A percentile compares a stretch with the other conserved stretches of the same genome.
Evolutionary conservation across 1,140 invertebrate genomes (phyloP).

Genomic region (Spodoptera frugiperda): DNA sequence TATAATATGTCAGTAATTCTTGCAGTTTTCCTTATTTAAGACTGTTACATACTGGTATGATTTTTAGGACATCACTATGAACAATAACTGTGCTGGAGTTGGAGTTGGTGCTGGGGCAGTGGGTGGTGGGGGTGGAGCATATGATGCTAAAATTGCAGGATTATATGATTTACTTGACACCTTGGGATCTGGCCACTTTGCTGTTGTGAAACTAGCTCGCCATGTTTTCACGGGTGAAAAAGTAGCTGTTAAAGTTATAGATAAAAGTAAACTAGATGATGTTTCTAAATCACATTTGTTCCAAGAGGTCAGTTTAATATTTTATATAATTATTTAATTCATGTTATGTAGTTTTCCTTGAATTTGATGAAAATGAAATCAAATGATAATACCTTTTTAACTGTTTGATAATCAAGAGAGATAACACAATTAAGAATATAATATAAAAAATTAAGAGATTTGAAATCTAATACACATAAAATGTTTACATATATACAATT

Average conservation of each 20-base stretch:
- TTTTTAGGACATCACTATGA: constrained; percentile 66
- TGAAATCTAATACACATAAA: too few relatives aligned
- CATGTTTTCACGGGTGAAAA: constrained; percentile 99
- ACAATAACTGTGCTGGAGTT: constrained; percentile 77
- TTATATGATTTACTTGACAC: constrained; percentile 98
- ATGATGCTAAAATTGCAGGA: constrained; percentile 97
- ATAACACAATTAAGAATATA: too few relatives aligned
- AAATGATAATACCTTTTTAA: too few relatives aligned
- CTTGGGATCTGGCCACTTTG: constrained; percentile 98
- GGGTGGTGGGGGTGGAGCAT: constrained; percentile 78
- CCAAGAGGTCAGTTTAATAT: constrained; percentile 91
- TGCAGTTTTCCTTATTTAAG: too few relatives aligned
- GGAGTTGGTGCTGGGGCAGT: constrained; percentile 65
- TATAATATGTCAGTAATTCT: too few relatives aligned
- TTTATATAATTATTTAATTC: too few relatives aligned
- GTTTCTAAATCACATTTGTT: constrained; percentile 98
- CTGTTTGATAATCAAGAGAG: too few relatives aligned
- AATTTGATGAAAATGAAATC: too few relatives aligned
- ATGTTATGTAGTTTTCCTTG: too few relatives aligned
- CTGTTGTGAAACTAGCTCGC: constrained; percentile 98
- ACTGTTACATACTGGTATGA: neutral
- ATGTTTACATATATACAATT: too few relatives aligned
- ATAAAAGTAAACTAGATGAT: constrained; percentile 99
- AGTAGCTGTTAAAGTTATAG: constrained; percentile 98
- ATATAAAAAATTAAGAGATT: too few relatives aligned